phyloP scores from a whole-genome alignment of 1,140 invertebrate genomes.

The Vanessa tameamea region DNA sequence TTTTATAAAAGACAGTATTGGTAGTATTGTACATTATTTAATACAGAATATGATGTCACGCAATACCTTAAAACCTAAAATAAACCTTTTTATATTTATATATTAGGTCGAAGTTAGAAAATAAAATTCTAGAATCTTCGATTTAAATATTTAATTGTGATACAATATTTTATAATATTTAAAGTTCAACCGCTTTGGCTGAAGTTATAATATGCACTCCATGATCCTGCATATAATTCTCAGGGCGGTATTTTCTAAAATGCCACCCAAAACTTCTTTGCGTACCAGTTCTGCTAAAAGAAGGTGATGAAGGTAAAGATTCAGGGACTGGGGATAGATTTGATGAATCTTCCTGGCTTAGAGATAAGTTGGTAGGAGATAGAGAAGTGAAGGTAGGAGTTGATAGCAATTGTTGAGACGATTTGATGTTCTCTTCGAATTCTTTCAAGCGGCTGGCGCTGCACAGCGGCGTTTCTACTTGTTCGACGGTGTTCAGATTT shows the following conservation, averaged over 20 bases:
- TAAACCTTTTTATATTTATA: no score
- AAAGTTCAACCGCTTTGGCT: conserved; percentile 10
- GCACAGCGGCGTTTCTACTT: conserved; percentile 75
- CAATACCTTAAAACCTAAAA: no score
- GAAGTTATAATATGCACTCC: conserved; percentile 16
- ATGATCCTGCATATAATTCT: conserved; percentile 36
- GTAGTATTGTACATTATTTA: no score
- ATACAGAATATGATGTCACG: no score
- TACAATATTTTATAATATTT: neutral
- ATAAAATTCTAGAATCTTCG: neutral
- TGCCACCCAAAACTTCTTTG: conserved; percentile 70
- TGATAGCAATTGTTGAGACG: conserved; percentile 50
- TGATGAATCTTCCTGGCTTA: conserved; percentile 55
- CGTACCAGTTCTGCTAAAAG: conserved; percentile 54
- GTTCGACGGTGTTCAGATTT: conserved; percentile 65
- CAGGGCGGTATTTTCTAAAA: conserved; percentile 56
- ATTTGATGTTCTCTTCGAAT: conserved; percentile 66
- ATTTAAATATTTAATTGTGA: neutral
- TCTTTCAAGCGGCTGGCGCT: conserved; percentile 66
- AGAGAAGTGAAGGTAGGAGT: conserved; percentile 52
- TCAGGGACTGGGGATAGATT: conserved; percentile 48
- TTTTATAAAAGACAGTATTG: no score
- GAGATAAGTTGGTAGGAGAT: conserved; percentile 50
- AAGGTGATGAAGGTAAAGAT: conserved; percentile 58
- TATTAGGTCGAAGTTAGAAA: neutral